Conservation (phyloP, 2,888 invertebrate genomes). For the Sinelater perroti region DNA sequence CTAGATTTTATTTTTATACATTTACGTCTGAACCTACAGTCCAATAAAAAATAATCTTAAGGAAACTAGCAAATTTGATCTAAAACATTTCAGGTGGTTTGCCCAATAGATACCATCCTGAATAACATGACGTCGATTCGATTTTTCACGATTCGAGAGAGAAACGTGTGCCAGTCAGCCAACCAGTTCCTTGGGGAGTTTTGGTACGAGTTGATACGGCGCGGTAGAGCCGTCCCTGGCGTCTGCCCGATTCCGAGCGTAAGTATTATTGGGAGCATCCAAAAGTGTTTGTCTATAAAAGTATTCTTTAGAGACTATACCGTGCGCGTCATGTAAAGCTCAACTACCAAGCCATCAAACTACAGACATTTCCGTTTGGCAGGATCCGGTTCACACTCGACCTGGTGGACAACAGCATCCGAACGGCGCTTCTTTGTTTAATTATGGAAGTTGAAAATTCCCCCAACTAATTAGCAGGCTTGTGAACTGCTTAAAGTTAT, state of each 20-base stretch:
- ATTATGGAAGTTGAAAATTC: constrained; percentile 5
- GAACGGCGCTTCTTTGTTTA: not conserved
- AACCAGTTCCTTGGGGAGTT: constrained; percentile 14
- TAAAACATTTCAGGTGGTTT: too few species aligned
- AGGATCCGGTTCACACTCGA: not conserved
- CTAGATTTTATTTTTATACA: too few species aligned
- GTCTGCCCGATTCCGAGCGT: constrained; percentile 3
- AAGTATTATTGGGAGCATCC: not conserved
- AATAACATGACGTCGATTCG: not conserved
- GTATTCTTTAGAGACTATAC: not conserved
- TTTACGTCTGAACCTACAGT: too few species aligned
- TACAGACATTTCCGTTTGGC: constrained; percentile 14
- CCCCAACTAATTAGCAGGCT: too few species aligned
- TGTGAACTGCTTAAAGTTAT: too few species aligned
- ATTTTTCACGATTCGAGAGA: constrained; percentile 4
- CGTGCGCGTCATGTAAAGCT: not conserved
- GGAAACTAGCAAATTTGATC: too few species aligned
- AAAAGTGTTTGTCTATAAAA: too few species aligned
- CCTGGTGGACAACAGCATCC: not conserved
- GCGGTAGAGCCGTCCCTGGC: not conserved
- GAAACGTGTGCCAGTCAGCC: not conserved
- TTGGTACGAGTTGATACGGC: constrained; percentile 3
- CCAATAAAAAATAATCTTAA: too few species aligned
- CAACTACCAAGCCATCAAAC: not conserved
- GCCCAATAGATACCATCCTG: too few species aligned